Conservation (phyloP, 1,140 invertebrate genomes). For the Bombus consobrinus region DNA sequence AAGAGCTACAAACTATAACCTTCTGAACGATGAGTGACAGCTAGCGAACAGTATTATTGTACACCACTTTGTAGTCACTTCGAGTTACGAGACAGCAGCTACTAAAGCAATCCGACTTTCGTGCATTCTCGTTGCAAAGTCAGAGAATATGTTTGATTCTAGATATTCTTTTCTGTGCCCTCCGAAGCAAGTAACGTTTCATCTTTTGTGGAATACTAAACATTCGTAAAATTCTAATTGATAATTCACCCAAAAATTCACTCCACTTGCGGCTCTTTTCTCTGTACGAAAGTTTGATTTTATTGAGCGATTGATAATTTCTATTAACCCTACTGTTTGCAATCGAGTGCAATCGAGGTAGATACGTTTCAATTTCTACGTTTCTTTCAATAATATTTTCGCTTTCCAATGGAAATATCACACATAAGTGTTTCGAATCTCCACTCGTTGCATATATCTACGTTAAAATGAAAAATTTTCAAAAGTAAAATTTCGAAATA, state of each 20-base stretch:
- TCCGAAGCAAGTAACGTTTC: not conserved
- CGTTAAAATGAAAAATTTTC: too few species aligned
- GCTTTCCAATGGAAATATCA: too few species aligned
- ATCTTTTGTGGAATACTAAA: not conserved
- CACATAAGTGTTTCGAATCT: too few species aligned
- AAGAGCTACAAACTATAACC: slow-evolving; percentile 9
- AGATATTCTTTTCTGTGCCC: not conserved
- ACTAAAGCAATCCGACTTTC: not conserved
- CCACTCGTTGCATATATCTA: too few species aligned
- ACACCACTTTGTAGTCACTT: slow-evolving; percentile 11
- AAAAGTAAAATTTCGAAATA: too few species aligned
- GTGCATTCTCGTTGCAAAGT: not conserved
- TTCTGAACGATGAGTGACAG: slow-evolving; percentile 20
- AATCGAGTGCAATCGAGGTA: too few species aligned
- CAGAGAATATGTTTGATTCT: not conserved
- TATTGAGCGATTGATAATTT: not conserved
- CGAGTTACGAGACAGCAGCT: slow-evolving; percentile 3
- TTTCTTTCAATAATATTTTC: too few species aligned
- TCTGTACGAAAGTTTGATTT: not conserved
- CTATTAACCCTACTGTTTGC: too few species aligned
- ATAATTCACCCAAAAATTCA: not conserved
- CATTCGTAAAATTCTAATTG: not conserved
- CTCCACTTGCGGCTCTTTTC: too few species aligned
- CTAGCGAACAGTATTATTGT: not conserved
- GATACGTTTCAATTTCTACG: too few species aligned